A percentile compares a stretch with the other conserved stretches of the same genome.
phyloP scores from a whole-genome alignment of 1,140 invertebrate species.

The Zaprionus ornatus region DNA sequence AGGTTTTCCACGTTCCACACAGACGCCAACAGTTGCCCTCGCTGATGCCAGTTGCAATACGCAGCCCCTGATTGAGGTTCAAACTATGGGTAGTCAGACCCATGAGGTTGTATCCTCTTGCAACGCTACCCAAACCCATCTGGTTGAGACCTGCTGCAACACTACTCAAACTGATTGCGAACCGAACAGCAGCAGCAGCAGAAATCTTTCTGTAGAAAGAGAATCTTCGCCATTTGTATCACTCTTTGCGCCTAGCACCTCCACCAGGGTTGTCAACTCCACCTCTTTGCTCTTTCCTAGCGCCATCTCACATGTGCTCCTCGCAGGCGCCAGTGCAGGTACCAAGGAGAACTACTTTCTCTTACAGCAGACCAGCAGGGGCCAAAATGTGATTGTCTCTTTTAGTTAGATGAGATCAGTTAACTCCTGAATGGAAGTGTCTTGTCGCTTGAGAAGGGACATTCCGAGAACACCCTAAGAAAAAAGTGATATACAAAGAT shows the following conservation, averaged over 20 bases:
- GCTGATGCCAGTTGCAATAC: constrained; percentile 36
- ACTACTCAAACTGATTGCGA: constrained; percentile 52
- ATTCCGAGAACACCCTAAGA: not conserved
- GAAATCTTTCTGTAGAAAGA: constrained; percentile 50
- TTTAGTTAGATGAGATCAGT: not conserved
- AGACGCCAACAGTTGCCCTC: constrained; percentile 34
- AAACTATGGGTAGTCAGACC: constrained; percentile 19
- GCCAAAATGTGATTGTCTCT: not conserved
- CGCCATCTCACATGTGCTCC: constrained; percentile 71
- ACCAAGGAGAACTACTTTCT: constrained; percentile 21
- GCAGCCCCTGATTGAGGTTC: not conserved
- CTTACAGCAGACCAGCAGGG: constrained; percentile 14
- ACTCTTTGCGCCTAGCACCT: constrained; percentile 54
- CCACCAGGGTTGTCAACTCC: constrained; percentile 44
- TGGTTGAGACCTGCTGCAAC: not conserved
- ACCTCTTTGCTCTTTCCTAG: constrained; percentile 70
- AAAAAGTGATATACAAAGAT: too few relatives aligned
- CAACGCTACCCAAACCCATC: constrained; percentile 42
- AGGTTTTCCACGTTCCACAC: constrained; percentile 70
- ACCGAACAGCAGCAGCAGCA: not conserved
- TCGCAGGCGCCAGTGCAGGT: constrained; percentile 68
- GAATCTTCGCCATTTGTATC: constrained; percentile 67
- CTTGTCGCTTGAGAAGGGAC: too few relatives aligned
- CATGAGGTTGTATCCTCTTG: not conserved
- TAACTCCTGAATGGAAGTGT: too few relatives aligned